These are phyloP conservation scores for Typhlichthys eigenmanni DNA, from an alignment of 2,797 vertebrate species.

Conservation along the genomic window DNA sequence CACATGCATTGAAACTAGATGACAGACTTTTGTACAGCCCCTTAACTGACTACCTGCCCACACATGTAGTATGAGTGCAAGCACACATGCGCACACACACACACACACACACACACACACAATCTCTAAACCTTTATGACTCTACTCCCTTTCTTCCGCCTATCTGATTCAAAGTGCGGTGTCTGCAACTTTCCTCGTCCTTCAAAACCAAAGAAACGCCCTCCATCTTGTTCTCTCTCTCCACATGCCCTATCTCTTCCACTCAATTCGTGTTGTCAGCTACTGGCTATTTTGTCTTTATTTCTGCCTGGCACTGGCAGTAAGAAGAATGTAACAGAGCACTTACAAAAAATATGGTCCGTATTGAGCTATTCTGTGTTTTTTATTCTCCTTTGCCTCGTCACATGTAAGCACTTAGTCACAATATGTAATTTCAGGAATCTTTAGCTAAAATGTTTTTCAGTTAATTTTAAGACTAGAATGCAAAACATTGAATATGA, in stretches of 20 bases:
- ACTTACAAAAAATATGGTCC: no score
- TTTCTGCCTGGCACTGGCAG: no score
- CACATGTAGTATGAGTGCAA: background rate
- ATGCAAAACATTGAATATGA: no score
- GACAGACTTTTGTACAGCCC: constrained; percentile 29
- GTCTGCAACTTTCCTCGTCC: constrained; percentile 63
- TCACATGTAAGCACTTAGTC: no score
- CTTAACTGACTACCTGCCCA: background rate
- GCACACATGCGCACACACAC: background rate
- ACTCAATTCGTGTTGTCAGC: background rate
- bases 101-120: constrained; percentile 4
- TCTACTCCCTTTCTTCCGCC: constrained; percentile 54
- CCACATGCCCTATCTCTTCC: constrained; percentile 20
- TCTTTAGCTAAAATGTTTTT: no score
- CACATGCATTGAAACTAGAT: constrained; percentile 19
- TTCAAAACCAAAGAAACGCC: constrained; percentile 54
- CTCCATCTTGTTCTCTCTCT: constrained; percentile 16
- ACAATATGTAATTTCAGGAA: no score
- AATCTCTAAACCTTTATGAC: constrained; percentile 67
- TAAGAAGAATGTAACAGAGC: no score
- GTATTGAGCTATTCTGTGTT: background rate
- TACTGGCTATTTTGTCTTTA: no score
- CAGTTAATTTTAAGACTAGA: no score
- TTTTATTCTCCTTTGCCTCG: no score
- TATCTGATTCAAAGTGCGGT: constrained; percentile 71